Conservation (phyloP, 2,113 vertebrate species). For the Lasiurus cinereus region DNA sequence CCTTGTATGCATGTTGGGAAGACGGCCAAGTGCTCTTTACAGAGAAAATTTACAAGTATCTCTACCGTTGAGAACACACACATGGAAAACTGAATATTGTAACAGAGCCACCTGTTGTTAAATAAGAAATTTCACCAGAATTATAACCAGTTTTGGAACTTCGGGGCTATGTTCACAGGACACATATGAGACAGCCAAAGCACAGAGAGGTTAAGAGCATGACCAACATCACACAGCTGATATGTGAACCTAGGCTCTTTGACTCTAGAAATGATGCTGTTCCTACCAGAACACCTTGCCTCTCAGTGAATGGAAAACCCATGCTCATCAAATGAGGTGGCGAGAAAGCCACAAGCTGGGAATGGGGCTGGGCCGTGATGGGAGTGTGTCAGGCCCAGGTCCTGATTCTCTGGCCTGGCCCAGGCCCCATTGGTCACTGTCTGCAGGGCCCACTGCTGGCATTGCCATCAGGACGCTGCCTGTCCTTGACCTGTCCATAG, state of each 20-base stretch:
- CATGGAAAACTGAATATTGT: neutral
- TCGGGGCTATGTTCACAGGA: no score
- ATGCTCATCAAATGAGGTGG: neutral
- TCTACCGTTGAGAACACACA: neutral
- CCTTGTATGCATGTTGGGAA: neutral
- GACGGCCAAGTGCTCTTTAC: neutral
- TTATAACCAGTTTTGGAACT: no score
- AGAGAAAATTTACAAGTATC: neutral
- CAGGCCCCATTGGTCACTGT: neutral
- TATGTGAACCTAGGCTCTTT: no score
- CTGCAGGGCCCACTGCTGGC: conserved; percentile 21
- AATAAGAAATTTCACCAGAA: neutral
- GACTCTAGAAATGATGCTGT: neutral
- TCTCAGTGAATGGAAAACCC: neutral
- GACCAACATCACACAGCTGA: neutral
- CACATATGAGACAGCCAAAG: neutral
- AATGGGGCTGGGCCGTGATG: neutral
- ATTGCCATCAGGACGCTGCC: neutral
- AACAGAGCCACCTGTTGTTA: neutral
- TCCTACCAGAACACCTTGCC: neutral
- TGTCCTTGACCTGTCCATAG: neutral
- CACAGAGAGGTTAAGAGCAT: neutral
- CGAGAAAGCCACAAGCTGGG: neutral
- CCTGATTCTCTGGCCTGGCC: neutral
- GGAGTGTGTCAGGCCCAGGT: neutral